Evolutionary conservation across 2,797 vertebrate genomes (phyloP).

Genomic region (Macropus fuliginosus): DNA sequence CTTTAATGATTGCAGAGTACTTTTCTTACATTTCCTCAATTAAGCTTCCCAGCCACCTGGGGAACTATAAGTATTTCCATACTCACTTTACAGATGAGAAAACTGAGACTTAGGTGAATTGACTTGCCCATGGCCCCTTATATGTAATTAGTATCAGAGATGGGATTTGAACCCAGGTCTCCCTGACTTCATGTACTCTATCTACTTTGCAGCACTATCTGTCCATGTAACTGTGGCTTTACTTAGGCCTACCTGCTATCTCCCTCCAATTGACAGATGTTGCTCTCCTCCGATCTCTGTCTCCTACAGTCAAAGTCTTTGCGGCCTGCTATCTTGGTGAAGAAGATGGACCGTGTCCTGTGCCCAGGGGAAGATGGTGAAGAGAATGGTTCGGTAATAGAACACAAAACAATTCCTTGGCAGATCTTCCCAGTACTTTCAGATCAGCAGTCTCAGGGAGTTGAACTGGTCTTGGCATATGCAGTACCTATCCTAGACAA

Average conservation of each 20-base stretch:
- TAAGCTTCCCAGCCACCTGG: neutral
- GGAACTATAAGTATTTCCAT: neutral
- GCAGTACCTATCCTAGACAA: constrained; percentile 89
- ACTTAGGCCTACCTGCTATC: neutral
- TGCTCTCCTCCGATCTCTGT: constrained; percentile 72
- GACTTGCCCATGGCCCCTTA: neutral
- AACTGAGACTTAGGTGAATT: neutral
- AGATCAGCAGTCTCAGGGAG: constrained; percentile 84
- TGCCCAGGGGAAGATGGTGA: neutral
- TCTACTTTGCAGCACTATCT: neutral
- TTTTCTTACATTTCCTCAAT: neutral
- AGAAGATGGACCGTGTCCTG: constrained; percentile 55
- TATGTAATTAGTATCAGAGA: neutral
- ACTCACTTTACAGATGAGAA: neutral
- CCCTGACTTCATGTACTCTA: neutral
- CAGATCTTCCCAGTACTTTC: constrained; percentile 88
- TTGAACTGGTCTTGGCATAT: constrained; percentile 86
- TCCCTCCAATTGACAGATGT: neutral
- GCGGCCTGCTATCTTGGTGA: neutral
- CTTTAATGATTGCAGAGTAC: neutral
- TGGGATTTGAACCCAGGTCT: neutral
- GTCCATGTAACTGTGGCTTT: neutral
- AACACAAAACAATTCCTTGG: constrained; percentile 79
- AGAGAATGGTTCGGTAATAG: neutral
- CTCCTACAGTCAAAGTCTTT: constrained; percentile 65